Percentiles rank a stretch among this genome's conserved stretches.
These are phyloP conservation scores for Hozukius guyotensis DNA, from an alignment of 2,797 vertebrate genomes.

Conservation along the genomic window DNA sequence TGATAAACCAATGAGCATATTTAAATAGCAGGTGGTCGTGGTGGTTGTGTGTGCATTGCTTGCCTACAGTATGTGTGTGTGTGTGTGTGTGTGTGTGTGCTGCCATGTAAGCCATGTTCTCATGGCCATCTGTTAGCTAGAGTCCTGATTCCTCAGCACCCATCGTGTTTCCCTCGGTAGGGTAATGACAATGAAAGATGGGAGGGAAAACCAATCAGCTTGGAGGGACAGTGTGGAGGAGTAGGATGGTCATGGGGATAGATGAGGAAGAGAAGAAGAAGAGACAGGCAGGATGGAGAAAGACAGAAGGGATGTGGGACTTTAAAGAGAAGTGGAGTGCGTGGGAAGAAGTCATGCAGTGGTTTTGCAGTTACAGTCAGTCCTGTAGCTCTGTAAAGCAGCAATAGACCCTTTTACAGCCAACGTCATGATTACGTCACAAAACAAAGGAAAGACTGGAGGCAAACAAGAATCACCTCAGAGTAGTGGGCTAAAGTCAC, in stretches of 20 bases:
- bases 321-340: neutral
- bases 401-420: no score
- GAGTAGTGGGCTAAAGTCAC: no score
- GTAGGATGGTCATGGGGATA: neutral
- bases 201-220: neutral
- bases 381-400: neutral
- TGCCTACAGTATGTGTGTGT: conserved; percentile 12
- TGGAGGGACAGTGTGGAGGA: neutral
- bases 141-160: conserved; percentile 48
- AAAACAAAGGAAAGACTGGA: no score
- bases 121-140: conserved; percentile 76
- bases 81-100: conserved; percentile 32
- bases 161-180: neutral
- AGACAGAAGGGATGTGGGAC: neutral
- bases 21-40: conserved; percentile 65
- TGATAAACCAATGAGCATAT: conserved; percentile 49
- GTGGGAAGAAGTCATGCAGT: neutral
- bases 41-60: conserved; percentile 24
- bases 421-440: no score
- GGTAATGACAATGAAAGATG: neutral
- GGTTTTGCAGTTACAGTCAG: neutral
- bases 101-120: conserved; percentile 69
- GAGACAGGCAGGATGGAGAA: neutral
- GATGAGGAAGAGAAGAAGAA: neutral
- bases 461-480: no score